These are phyloP conservation scores for Drosophila sp. DNA, from an alignment of 1,140 invertebrate genomes.

Conservation along the genomic window DNA sequence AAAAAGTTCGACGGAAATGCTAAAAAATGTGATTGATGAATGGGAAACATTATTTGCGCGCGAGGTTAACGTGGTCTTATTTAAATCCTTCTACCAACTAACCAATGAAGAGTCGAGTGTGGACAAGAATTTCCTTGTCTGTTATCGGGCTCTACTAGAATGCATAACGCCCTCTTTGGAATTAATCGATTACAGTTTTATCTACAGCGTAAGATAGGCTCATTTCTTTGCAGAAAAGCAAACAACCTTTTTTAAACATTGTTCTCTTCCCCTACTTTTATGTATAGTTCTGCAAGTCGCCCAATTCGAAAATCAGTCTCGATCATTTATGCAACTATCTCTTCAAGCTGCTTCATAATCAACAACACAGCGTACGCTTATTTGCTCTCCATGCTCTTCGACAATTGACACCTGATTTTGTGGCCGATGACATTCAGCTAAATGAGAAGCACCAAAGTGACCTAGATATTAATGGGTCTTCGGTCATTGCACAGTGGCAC, in stretches of 20 bases:
- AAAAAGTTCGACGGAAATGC: constrained; percentile 83
- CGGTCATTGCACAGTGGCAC: constrained; percentile 61
- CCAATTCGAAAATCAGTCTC: constrained; percentile 49
- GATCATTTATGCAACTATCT: constrained; percentile 76
- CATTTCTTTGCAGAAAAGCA: neutral
- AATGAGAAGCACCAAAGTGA: constrained; percentile 65
- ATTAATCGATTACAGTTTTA: constrained; percentile 60
- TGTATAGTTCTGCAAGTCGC: constrained; percentile 65
- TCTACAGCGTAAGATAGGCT: constrained; percentile 57
- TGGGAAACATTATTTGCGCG: constrained; percentile 86
- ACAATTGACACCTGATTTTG: constrained; percentile 62
- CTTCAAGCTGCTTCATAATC: constrained; percentile 62
- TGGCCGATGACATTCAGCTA: constrained; percentile 68
- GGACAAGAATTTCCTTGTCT: constrained; percentile 38
- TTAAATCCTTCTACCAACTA: constrained; percentile 83
- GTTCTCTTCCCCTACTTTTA: neutral
- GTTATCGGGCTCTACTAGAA: constrained; percentile 51
- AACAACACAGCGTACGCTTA: constrained; percentile 54
- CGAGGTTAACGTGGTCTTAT: constrained; percentile 84
- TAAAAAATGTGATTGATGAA: constrained; percentile 84
- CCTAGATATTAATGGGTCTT: constrained; percentile 32
- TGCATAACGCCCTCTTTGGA: constrained; percentile 55
- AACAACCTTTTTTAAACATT: neutral
- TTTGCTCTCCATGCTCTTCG: constrained; percentile 56
- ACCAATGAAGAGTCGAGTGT: constrained; percentile 47